A percentile compares a stretch with the other conserved stretches of the same genome.
Conservation (phyloP, 2,113 vertebrate genomes). For the Manacus vitellinus region DNA sequence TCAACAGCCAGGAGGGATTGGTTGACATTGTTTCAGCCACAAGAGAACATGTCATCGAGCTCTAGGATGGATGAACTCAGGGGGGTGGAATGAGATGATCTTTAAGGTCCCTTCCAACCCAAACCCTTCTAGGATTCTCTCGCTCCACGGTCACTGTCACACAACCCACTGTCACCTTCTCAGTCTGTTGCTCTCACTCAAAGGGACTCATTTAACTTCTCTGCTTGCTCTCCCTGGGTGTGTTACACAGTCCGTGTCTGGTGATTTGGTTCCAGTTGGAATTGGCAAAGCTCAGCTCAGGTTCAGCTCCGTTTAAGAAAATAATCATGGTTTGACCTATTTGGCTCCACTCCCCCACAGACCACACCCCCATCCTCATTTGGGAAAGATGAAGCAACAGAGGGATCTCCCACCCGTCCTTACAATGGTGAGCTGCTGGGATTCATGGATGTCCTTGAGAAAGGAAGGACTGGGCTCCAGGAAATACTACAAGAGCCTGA, state of each 20-base stretch:
- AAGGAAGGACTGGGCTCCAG: background rate
- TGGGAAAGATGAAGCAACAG: background rate
- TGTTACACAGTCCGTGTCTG: background rate
- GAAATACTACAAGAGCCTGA: background rate
- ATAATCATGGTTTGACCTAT: background rate
- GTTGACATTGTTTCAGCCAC: background rate
- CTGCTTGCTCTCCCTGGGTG: background rate
- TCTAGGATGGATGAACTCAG: background rate
- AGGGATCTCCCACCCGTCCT: background rate
- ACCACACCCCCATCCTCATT: background rate
- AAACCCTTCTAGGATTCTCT: background rate
- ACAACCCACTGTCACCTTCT: background rate
- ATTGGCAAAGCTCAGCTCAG: background rate
- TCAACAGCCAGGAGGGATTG: background rate
- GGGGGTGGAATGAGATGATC: accelerated
- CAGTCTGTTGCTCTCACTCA: background rate
- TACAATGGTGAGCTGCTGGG: background rate
- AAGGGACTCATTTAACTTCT: background rate
- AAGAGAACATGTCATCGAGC: background rate
- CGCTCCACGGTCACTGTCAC: background rate
- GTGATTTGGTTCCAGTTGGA: background rate
- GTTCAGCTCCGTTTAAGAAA: background rate
- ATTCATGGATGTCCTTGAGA: background rate
- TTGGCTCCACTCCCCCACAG: background rate
- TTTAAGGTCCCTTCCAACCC: background rate